Evolutionary conservation across 2,797 vertebrate species (phyloP).

Genomic region (Melanotaenia parkinsoni): DNA sequence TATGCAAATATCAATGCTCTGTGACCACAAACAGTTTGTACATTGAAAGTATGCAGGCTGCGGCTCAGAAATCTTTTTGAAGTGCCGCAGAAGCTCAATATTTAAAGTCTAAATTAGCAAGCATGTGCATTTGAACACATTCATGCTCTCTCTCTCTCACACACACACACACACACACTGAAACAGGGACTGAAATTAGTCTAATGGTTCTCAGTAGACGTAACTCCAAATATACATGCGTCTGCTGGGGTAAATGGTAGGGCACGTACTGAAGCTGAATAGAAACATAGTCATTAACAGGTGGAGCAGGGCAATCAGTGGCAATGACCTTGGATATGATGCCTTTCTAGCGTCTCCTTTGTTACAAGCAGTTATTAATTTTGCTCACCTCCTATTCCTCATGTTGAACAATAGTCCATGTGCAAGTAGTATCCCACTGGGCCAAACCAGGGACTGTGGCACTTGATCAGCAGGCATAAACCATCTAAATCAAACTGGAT

Average conservation of each 20-base stretch:
- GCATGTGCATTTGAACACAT: slow-evolving; percentile 56
- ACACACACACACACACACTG: neutral
- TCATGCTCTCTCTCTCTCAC: neutral
- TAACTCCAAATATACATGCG: slow-evolving; percentile 56
- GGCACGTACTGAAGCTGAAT: slow-evolving; percentile 58
- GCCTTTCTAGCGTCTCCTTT: slow-evolving; percentile 23
- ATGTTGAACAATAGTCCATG: slow-evolving; percentile 32
- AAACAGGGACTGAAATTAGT: slow-evolving; percentile 59
- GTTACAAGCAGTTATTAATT: slow-evolving; percentile 39
- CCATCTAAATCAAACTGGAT: neutral
- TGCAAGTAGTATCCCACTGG: slow-evolving; percentile 6
- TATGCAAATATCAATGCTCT: slow-evolving; percentile 74
- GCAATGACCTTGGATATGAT: slow-evolving; percentile 50
- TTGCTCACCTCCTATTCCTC: slow-evolving; percentile 30
- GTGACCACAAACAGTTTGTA: slow-evolving; percentile 58
- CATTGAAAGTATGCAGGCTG: slow-evolving; percentile 61
- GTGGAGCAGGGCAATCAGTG: slow-evolving; percentile 46
- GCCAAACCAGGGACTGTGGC: neutral
- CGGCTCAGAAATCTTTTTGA: slow-evolving; percentile 53
- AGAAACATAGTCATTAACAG: slow-evolving; percentile 69
- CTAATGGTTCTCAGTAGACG: slow-evolving; percentile 65
- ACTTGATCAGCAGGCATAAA: slow-evolving; percentile 10
- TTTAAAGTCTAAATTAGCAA: slow-evolving; percentile 65
- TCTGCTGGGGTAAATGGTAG: slow-evolving; percentile 54
- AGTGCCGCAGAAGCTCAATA: slow-evolving; percentile 51